phyloP scores from a whole-genome alignment of 1,140 invertebrate genomes.

The Gryon sp. region DNA sequence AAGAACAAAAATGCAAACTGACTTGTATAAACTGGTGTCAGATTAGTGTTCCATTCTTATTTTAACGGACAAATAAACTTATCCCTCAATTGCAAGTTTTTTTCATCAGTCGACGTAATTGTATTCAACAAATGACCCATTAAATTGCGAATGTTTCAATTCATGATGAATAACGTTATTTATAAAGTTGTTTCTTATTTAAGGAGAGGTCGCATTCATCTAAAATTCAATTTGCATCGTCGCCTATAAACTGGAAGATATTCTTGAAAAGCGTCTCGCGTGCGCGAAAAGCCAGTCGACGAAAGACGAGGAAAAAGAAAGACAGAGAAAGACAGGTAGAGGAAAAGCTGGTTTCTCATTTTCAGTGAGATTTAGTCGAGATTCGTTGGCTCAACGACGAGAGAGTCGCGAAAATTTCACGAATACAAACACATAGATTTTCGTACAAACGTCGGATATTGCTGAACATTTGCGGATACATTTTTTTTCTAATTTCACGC shows the following conservation, averaged over 20 bases:
- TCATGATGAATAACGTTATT: slow-evolving; percentile 37
- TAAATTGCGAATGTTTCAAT: slow-evolving; percentile 45
- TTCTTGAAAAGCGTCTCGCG: slow-evolving; percentile 28
- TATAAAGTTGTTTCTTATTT: slow-evolving; percentile 21
- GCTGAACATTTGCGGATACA: too few species aligned
- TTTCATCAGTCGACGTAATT: slow-evolving; percentile 1
- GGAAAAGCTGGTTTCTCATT: slow-evolving; percentile 54
- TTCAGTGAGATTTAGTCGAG: slow-evolving; percentile 55
- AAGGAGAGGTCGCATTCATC: slow-evolving; percentile 50
- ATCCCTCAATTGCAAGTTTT: background rate
- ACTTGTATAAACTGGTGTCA: slow-evolving; percentile 14
- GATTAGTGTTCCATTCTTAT: slow-evolving; percentile 26
- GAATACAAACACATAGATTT: slow-evolving; percentile 35
- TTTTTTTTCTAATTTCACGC: too few species aligned
- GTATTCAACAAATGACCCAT: slow-evolving; percentile 32
- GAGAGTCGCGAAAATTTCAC: slow-evolving; percentile 30
- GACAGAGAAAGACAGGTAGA: too few species aligned
- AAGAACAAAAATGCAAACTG: too few species aligned
- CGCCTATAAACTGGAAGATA: slow-evolving; percentile 53
- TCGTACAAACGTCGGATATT: slow-evolving; percentile 25
- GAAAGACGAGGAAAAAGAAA: slow-evolving; percentile 7
- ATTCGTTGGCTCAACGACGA: slow-evolving; percentile 34
- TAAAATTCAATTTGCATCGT: slow-evolving; percentile 58
- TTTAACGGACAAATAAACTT: slow-evolving; percentile 28
- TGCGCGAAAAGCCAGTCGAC: slow-evolving; percentile 31